Percentiles rank a stretch among this genome's conserved stretches.
Conservation (phyloP, 1,140 invertebrate genomes). For the Onthophagus taurus region DNA sequence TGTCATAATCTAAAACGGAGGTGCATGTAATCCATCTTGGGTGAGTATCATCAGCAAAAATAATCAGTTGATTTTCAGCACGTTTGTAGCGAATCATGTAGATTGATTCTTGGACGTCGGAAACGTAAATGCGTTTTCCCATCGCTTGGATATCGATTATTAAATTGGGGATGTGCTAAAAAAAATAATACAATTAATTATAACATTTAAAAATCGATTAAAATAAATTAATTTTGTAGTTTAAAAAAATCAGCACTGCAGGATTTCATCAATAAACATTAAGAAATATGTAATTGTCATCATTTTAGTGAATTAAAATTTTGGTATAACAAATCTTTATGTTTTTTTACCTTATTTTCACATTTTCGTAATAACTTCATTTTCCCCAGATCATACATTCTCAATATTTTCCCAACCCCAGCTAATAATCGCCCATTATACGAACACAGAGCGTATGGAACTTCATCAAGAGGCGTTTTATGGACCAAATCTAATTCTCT, state of each 20-base stretch:
- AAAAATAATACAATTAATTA: constrained; percentile 19
- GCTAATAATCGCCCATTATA: constrained; percentile 90
- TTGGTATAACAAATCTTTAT: background rate
- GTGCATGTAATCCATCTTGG: constrained; percentile 92
- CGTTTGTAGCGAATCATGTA: constrained; percentile 94
- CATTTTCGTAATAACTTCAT: constrained; percentile 96
- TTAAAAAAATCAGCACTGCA: constrained; percentile 32
- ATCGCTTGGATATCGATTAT: constrained; percentile 90
- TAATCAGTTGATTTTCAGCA: constrained; percentile 93
- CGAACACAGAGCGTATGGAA: constrained; percentile 77
- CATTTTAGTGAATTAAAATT: constrained; percentile 12
- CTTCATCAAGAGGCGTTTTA: constrained; percentile 89
- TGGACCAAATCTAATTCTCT: constrained; percentile 84
- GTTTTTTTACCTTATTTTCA: constrained; percentile 96
- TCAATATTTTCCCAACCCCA: constrained; percentile 82
- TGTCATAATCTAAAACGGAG: constrained; percentile 93
- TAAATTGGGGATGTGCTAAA: constrained; percentile 86
- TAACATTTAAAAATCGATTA: constrained; percentile 4
- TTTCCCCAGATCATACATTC: constrained; percentile 95
- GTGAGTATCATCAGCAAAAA: constrained; percentile 97
- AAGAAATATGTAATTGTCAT: constrained; percentile 16
- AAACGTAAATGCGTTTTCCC: constrained; percentile 88
- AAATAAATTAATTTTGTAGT: background rate
- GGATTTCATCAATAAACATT: constrained; percentile 23
- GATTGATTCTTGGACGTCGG: constrained; percentile 95